These are phyloP conservation scores for Diachasmimorpha longicaudata DNA, from an alignment of 1,140 invertebrate genomes.

Conservation along the genomic window DNA sequence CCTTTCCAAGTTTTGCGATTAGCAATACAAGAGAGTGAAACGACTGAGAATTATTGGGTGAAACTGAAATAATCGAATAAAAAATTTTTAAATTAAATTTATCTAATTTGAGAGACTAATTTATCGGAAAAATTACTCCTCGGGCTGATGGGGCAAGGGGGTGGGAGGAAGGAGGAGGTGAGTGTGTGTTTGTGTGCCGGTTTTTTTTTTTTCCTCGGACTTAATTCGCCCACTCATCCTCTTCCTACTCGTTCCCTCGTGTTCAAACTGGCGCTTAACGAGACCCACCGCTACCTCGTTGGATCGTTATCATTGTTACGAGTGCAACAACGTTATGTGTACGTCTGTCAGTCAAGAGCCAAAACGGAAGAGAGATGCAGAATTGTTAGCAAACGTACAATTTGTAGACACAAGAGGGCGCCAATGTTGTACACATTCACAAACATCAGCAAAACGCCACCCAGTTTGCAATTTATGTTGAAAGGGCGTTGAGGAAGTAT, in stretches of 20 bases:
- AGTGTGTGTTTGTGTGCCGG: no score
- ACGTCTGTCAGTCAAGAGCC: conserved; percentile 19
- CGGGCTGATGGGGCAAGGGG: no score
- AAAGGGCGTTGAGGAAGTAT: conserved; percentile 29
- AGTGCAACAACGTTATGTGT: conserved; percentile 32
- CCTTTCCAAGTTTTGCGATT: conserved; percentile 60
- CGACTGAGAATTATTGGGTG: conserved; percentile 31
- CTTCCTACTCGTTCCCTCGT: conserved; percentile 4
- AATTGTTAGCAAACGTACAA: conserved; percentile 29
- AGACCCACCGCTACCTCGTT: conserved; percentile 30
- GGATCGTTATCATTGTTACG: conserved; percentile 49
- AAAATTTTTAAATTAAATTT: conserved; percentile 1
- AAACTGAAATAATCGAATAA: not conserved
- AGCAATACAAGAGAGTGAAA: conserved; percentile 19
- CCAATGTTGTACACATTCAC: conserved; percentile 9
- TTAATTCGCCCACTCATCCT: not conserved
- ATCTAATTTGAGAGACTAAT: not conserved
- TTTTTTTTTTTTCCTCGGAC: not conserved
- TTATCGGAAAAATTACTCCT: not conserved
- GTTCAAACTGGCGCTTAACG: conserved; percentile 30
- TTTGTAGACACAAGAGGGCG: conserved; percentile 5
- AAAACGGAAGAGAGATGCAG: conserved; percentile 28
- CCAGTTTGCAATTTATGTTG: conserved; percentile 21
- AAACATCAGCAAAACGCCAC: not conserved
- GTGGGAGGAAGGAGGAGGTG: no score